Evolutionary conservation across 2,888 invertebrate species (phyloP).

Genomic region (Ypsolopha scabrella): DNA sequence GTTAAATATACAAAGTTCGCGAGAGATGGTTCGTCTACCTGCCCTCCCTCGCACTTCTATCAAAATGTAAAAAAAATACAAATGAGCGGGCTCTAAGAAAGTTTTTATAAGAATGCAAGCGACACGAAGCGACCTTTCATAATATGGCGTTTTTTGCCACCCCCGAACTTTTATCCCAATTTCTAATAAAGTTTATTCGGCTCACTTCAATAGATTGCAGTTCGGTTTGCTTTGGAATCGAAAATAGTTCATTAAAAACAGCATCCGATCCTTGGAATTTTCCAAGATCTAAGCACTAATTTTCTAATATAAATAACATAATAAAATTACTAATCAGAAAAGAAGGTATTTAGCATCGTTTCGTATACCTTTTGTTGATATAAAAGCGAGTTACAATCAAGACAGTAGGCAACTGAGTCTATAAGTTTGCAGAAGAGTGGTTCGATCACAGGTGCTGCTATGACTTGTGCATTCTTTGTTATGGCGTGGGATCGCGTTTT

Average conservation of each 20-base stretch:
- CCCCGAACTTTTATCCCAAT: conserved; percentile 53
- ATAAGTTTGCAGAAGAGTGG: conserved; percentile 11
- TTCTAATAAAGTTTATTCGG: conserved; percentile 66
- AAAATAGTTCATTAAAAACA: not conserved
- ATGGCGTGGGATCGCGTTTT: conserved; percentile 26
- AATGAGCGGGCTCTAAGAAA: conserved; percentile 54
- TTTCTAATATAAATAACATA: too few relatives aligned
- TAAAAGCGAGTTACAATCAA: too few relatives aligned
- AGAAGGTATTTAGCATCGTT: not conserved
- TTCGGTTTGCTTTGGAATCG: conserved; percentile 11
- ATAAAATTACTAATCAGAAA: too few relatives aligned
- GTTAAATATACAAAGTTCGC: conserved; percentile 41
- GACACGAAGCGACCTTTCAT: conserved; percentile 58
- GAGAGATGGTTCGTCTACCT: conserved; percentile 49
- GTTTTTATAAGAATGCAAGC: conserved; percentile 52
- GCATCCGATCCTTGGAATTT: too few relatives aligned
- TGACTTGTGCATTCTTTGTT: conserved; percentile 56
- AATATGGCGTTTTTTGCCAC: conserved; percentile 48
- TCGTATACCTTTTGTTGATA: not conserved
- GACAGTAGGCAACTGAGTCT: not conserved
- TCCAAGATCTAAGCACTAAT: too few relatives aligned
- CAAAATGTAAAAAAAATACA: conserved; percentile 49
- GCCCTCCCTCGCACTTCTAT: conserved; percentile 41
- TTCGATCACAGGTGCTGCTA: conserved; percentile 42
- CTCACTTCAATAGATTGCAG: conserved; percentile 20